Percentiles rank a stretch among this genome's conserved stretches.
Evolutionary conservation across 2,888 invertebrate species (phyloP).

Genomic region (Platerodrilus igneus): DNA sequence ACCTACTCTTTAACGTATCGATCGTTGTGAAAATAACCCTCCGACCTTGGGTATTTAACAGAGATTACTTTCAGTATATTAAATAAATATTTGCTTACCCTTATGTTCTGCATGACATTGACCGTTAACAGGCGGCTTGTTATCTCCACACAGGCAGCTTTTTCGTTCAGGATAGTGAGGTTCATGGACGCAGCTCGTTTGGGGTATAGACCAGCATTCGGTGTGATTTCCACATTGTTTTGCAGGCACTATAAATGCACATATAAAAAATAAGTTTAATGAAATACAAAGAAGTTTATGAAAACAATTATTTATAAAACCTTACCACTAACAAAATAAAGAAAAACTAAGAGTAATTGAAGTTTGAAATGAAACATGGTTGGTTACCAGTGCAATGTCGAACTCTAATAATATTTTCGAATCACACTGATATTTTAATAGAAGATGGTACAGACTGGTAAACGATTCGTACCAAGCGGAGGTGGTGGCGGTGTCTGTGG

Average conservation of each 20-base stretch:
- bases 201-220: slow-evolving; percentile 40
- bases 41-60: too few species aligned
- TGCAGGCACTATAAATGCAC: slow-evolving; percentile 32
- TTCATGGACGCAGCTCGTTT: slow-evolving; percentile 41
- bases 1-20: too few species aligned
- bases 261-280: slow-evolving; percentile 7
- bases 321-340: slow-evolving; percentile 24
- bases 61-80: too few species aligned
- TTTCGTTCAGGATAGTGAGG: slow-evolving; percentile 26
- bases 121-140: slow-evolving; percentile 41
- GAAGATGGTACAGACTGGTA: slow-evolving; percentile 8
- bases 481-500: slow-evolving; percentile 31
- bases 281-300: too few species aligned
- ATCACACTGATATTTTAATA: slow-evolving; percentile 10
- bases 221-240: slow-evolving; percentile 41
- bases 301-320: slow-evolving; percentile 4
- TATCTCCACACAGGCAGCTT: slow-evolving; percentile 43
- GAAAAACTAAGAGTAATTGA: slow-evolving; percentile 18
- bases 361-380: slow-evolving; percentile 16
- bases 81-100: too few species aligned
- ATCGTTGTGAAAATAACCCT: too few species aligned
- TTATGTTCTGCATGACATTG: slow-evolving; percentile 37
- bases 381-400: slow-evolving; percentile 29
- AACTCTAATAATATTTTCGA: slow-evolving; percentile 26
- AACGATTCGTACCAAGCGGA: slow-evolving; percentile 36